Conservation (phyloP, 1,140 invertebrate genomes). For the Pygmarrhopalites habei region DNA sequence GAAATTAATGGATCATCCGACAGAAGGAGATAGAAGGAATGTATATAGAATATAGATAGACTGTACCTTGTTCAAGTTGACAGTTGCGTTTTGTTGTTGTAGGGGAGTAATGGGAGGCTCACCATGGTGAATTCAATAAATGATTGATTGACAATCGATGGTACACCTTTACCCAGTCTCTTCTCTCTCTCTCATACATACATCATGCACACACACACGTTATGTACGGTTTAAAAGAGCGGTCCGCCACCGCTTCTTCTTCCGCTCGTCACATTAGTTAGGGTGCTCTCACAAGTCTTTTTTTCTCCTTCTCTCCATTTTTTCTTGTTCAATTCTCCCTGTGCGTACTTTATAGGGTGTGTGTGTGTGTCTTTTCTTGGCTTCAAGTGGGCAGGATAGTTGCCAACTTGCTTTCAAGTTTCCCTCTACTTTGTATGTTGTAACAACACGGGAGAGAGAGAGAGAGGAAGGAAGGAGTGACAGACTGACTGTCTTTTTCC, state of each 20-base stretch:
- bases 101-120: neutral
- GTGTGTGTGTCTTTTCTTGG: neutral
- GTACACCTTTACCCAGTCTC: too few relatives aligned
- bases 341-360: too few relatives aligned
- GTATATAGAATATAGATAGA: neutral
- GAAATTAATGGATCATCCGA: neutral
- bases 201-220: too few relatives aligned
- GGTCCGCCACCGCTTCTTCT: slow-evolving; percentile 2
- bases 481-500: neutral
- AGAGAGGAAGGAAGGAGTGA: neutral
- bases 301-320: too few relatives aligned
- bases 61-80: too few relatives aligned
- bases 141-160: slow-evolving; percentile 40
- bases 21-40: neutral
- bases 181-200: neutral
- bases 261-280: slow-evolving; percentile 21
- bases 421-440: too few relatives aligned
- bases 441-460: too few relatives aligned
- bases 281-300: neutral
- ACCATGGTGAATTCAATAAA: slow-evolving; percentile 39
- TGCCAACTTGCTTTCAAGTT: too few relatives aligned
- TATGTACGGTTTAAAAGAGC: too few relatives aligned
- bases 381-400: too few relatives aligned
- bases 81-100: too few relatives aligned
- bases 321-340: too few relatives aligned